Evolutionary conservation across 2,888 invertebrate species (phyloP).

Genomic region (Apotomis capreana): DNA sequence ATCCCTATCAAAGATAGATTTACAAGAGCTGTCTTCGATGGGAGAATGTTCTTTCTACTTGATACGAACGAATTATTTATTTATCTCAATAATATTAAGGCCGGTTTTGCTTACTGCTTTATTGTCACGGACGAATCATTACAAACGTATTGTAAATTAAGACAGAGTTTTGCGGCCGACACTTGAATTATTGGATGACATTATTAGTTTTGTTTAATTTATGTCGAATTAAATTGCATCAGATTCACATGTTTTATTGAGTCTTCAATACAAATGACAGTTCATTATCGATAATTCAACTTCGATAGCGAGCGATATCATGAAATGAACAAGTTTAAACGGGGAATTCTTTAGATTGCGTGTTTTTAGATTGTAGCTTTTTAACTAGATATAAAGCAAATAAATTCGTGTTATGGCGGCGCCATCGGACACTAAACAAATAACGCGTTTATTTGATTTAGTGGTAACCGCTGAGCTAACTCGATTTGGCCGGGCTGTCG

Average conservation of each 20-base stretch:
- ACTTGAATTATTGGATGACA: conserved; percentile 46
- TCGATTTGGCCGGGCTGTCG: conserved; percentile 60
- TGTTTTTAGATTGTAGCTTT: conserved; percentile 7
- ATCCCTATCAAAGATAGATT: conserved; percentile 81
- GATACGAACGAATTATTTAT: conserved; percentile 71
- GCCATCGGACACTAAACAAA: conserved; percentile 65
- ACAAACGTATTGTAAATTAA: conserved; percentile 36
- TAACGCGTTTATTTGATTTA: conserved; percentile 69
- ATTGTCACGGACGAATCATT: conserved; percentile 33
- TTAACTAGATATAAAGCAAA: conserved; percentile 30
- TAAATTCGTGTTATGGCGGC: conserved; percentile 52
- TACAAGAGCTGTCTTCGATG: conserved; percentile 77
- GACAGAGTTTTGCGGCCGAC: conserved; percentile 43
- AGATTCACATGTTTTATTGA: conserved; percentile 16
- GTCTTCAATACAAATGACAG: conserved; percentile 1
- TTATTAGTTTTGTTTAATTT: conserved; percentile 44
- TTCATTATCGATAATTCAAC: neutral
- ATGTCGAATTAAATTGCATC: conserved; percentile 33
- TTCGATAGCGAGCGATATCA: neutral
- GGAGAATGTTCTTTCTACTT: conserved; percentile 66
- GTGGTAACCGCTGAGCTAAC: conserved; percentile 49
- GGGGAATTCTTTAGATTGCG: neutral
- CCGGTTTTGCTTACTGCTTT: conserved; percentile 47
- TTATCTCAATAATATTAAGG: conserved; percentile 61
- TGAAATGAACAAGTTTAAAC: neutral